phyloP scores from a whole-genome alignment of 1,140 invertebrate genomes.

The Lucilia cuprina region DNA sequence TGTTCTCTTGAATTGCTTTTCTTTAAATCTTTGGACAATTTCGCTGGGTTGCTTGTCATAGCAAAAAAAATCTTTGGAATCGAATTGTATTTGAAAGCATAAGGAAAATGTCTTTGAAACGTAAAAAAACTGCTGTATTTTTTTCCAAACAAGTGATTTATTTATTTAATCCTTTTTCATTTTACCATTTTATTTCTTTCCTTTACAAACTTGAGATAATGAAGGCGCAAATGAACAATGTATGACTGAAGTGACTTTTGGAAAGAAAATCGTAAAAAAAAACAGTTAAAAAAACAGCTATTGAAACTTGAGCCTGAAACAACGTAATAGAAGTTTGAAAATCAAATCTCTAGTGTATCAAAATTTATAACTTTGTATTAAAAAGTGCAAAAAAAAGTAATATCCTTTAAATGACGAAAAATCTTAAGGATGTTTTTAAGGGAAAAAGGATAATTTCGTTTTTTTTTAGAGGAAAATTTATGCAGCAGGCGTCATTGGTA shows the following conservation, averaged over 20 bases:
- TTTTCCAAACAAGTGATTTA: slow-evolving; percentile 49
- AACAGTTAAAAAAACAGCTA: too few relatives aligned
- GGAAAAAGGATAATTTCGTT: background rate
- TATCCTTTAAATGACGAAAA: background rate
- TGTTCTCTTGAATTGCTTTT: too few relatives aligned
- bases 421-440: background rate
- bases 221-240: slow-evolving; percentile 33
- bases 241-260: slow-evolving; percentile 22
- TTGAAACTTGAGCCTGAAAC: background rate
- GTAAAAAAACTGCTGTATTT: background rate
- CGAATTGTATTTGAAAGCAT: background rate
- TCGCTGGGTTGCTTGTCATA: too few relatives aligned
- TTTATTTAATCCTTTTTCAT: slow-evolving; percentile 58
- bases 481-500: slow-evolving; percentile 24
- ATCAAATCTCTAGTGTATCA: slow-evolving; percentile 33
- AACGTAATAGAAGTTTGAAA: background rate
- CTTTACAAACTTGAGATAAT: slow-evolving; percentile 5
- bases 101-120: slow-evolving; percentile 30
- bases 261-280: background rate
- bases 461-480: background rate
- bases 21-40: too few relatives aligned
- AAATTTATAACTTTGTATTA: slow-evolving; percentile 17
- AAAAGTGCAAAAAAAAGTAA: background rate
- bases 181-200: background rate
- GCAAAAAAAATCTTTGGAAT: background rate